phyloP scores from a whole-genome alignment of 1,140 invertebrate genomes.

The Anthonomus grandis region DNA sequence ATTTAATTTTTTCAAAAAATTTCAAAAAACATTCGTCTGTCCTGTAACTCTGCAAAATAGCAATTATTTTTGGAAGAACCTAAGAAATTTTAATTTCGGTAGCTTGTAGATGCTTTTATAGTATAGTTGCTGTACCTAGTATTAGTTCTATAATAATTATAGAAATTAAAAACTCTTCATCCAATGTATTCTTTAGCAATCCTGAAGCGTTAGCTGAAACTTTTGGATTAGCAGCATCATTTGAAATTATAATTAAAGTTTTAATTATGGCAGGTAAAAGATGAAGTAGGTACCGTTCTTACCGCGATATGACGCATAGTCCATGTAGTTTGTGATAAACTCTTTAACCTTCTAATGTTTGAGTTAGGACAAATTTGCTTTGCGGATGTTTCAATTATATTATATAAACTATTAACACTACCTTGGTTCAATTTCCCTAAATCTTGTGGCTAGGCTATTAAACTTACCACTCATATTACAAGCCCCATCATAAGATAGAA shows the following conservation, averaged over 20 bases:
- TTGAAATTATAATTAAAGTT: background rate
- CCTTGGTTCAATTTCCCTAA: background rate
- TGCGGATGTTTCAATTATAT: background rate
- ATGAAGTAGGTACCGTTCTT: no score
- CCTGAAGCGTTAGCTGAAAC: background rate
- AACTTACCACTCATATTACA: background rate
- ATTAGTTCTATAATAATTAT: background rate
- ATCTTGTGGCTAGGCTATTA: background rate
- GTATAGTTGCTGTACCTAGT: background rate
- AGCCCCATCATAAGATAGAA: background rate
- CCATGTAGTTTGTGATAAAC: background rate
- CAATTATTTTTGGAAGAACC: background rate
- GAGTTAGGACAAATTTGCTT: background rate
- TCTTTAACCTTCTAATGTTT: background rate
- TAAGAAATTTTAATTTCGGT: background rate
- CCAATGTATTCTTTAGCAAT: background rate
- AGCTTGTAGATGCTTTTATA: background rate
- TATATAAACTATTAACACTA: background rate
- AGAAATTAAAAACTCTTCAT: no score
- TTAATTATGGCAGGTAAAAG: background rate
- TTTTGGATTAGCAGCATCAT: no score
- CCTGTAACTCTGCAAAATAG: background rate
- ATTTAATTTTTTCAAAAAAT: background rate
- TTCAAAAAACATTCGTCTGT: background rate
- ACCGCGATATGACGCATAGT: background rate